phyloP scores from a whole-genome alignment of 2,888 invertebrate genomes.

The Automeris io region DNA sequence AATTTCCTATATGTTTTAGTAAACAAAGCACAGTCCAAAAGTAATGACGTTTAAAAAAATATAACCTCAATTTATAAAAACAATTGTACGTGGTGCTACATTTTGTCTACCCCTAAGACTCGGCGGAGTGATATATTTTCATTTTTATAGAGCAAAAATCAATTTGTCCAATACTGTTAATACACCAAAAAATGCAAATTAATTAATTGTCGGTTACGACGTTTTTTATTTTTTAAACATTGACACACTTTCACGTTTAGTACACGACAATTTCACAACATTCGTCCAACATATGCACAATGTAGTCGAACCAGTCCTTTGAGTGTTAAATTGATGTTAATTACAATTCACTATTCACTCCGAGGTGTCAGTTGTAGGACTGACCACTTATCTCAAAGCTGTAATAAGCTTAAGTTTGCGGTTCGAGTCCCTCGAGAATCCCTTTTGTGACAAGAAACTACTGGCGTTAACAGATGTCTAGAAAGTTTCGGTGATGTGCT shows the following conservation, averaged over 20 bases:
- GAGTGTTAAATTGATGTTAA: slow-evolving; percentile 64
- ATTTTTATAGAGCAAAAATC: no score
- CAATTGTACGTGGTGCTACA: no score
- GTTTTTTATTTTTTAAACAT: no score
- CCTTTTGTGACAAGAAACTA: slow-evolving; percentile 3
- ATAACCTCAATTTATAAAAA: no score
- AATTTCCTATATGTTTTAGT: no score
- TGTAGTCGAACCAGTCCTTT: slow-evolving; percentile 39
- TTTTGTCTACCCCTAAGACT: no score
- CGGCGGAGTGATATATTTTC: no score
- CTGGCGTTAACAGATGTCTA: background rate
- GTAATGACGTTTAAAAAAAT: no score
- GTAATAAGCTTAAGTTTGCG: slow-evolving; percentile 23
- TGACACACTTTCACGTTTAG: slow-evolving; percentile 23
- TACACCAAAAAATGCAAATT: no score
- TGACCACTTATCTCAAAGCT: slow-evolving; percentile 59
- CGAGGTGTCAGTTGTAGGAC: slow-evolving; percentile 67
- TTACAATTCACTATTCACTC: slow-evolving; percentile 58
- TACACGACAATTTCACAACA: slow-evolving; percentile 31
- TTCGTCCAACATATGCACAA: slow-evolving; percentile 56
- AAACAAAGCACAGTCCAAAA: no score
- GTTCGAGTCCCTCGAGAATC: background rate
- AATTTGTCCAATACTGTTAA: no score
- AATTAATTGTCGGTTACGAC: no score
- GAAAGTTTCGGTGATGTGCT: background rate